These are phyloP conservation scores for Metacarcinus magister DNA, from an alignment of 2,888 invertebrate genomes.

Conservation along the genomic window DNA sequence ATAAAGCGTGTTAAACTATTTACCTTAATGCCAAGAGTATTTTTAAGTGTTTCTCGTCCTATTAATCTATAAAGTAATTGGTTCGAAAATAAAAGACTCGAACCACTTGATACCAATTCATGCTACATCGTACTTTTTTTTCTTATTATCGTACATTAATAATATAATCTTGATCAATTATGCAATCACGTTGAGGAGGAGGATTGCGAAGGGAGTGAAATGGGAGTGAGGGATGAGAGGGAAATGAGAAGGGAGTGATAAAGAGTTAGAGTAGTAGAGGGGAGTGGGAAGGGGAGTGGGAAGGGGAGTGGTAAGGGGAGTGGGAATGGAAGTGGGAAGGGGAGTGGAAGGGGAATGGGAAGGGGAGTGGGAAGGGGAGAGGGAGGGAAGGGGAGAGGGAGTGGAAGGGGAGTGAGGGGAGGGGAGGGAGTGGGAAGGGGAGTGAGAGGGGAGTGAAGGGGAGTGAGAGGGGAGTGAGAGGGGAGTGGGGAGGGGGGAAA, in stretches of 20 bases:
- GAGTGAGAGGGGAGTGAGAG: not conserved
- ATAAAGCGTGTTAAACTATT: too few relatives aligned
- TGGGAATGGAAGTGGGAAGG: not conserved
- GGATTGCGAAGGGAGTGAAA: not conserved
- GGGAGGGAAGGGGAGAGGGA: too few relatives aligned
- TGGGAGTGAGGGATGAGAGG: not conserved
- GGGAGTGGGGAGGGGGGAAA: not conserved
- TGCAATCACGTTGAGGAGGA: too few relatives aligned
- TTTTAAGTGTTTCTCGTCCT: too few relatives aligned
- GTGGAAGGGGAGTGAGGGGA: not conserved
- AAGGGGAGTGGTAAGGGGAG: not conserved
- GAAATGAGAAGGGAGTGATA: not conserved
- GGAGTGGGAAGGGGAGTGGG: not conserved
- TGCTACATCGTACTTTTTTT: too few relatives aligned
- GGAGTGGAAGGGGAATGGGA: not conserved
- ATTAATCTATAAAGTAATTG: too few relatives aligned
- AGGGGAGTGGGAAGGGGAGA: not conserved
- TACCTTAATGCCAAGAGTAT: too few relatives aligned
- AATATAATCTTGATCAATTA: too few relatives aligned
- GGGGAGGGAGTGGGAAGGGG: not conserved
- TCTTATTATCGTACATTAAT: too few relatives aligned
- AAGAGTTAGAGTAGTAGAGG: not conserved
- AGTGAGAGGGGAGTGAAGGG: not conserved
- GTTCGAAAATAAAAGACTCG: too few relatives aligned
- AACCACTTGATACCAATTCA: too few relatives aligned